These are phyloP conservation scores for Vidua chalybeata DNA, from an alignment of 2,113 vertebrate genomes.

Conservation along the genomic window DNA sequence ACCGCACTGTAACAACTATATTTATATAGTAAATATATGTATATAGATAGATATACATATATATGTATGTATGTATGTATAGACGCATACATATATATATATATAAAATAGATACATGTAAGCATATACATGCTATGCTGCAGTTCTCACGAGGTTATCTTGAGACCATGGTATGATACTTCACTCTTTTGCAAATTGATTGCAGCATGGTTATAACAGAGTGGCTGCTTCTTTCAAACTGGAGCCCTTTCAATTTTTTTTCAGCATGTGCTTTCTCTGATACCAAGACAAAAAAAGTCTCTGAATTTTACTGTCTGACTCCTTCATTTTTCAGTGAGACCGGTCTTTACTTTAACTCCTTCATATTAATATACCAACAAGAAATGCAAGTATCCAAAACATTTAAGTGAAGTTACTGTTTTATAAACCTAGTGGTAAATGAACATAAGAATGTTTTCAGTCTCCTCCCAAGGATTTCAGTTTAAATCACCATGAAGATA, in stretches of 20 bases:
- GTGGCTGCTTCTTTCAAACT: not conserved
- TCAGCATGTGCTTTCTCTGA: not conserved
- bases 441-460: not conserved
- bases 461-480: not conserved
- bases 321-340: not conserved
- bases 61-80: too few relatives aligned
- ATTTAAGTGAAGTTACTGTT: not conserved
- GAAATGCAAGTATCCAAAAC: not conserved
- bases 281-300: not conserved
- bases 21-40: not conserved
- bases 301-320: not conserved
- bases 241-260: not conserved
- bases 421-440: not conserved
- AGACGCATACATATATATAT: too few relatives aligned
- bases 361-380: not conserved
- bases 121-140: not conserved
- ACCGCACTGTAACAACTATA: not conserved
- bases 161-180: not conserved
- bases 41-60: too few relatives aligned
- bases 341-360: not conserved
- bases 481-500: not conserved
- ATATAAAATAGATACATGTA: too few relatives aligned
- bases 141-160: not conserved
- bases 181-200: not conserved
- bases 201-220: not conserved